Conservation (phyloP, 2,888 invertebrate genomes). For the Drosophila neotestacea region DNA sequence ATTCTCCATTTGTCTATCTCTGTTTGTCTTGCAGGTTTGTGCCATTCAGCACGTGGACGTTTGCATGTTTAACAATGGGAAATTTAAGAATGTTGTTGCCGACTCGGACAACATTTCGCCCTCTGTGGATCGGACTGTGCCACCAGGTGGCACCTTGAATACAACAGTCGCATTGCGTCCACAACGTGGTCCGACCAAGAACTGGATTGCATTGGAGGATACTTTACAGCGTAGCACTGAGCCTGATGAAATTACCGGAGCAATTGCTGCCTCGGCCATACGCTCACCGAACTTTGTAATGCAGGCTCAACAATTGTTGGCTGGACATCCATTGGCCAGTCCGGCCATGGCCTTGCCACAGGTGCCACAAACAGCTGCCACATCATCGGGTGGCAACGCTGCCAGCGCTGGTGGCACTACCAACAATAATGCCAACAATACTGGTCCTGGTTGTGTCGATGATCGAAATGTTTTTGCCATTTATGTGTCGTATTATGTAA, state of each 20-base stretch:
- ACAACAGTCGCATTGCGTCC: conserved; percentile 90
- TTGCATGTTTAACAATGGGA: conserved; percentile 97
- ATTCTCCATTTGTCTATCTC: too few species aligned
- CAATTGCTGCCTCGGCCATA: conserved; percentile 87
- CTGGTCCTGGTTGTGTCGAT: conserved; percentile 75
- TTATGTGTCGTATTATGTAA: conserved; percentile 96
- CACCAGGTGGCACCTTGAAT: conserved; percentile 88
- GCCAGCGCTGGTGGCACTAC: background rate
- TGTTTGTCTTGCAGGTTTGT: conserved; percentile 87
- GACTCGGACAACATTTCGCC: conserved; percentile 86
- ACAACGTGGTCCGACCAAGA: conserved; percentile 92
- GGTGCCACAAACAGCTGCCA: conserved; percentile 8
- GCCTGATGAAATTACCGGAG: conserved; percentile 86
- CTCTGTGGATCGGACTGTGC: conserved; percentile 85
- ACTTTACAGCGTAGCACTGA: conserved; percentile 90
- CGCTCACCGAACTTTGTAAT: conserved; percentile 83
- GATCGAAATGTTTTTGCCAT: conserved; percentile 95
- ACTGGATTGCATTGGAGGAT: conserved; percentile 96
- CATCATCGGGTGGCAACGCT: background rate
- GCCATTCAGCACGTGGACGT: conserved; percentile 96
- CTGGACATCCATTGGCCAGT: conserved; percentile 62
- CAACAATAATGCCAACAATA: background rate
- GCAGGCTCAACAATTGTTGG: conserved; percentile 63
- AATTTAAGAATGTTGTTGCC: conserved; percentile 97
- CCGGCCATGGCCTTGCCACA: conserved; percentile 67